Conservation (phyloP, 2,888 invertebrate species). For the Patella ulyssiponensis region DNA sequence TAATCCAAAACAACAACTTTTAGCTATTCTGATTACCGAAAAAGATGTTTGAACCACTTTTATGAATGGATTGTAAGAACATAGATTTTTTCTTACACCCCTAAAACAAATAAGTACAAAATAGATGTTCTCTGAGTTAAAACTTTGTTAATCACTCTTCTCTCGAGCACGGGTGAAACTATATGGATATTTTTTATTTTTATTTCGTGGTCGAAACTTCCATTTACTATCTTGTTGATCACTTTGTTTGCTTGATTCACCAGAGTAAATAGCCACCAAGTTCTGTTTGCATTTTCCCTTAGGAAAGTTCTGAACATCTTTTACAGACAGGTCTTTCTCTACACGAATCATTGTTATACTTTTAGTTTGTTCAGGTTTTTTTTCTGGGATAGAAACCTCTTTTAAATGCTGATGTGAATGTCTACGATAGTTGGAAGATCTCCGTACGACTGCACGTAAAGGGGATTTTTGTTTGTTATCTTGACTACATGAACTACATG, state of each 20-base stretch:
- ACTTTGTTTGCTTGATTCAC: not conserved
- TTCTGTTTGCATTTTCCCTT: not conserved
- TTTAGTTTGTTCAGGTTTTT: not conserved
- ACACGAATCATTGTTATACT: not conserved
- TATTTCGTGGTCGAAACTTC: slow-evolving; percentile 6
- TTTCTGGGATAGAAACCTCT: not conserved
- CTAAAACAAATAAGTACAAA: too few relatives aligned
- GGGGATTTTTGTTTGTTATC: not conserved
- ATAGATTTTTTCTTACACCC: too few relatives aligned
- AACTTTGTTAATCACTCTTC: not conserved
- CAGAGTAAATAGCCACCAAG: not conserved
- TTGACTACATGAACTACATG: not conserved
- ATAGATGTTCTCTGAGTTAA: too few relatives aligned
- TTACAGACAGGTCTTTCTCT: not conserved
- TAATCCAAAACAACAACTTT: too few relatives aligned
- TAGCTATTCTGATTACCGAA: too few relatives aligned
- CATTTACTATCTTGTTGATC: not conserved
- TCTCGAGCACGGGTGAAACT: not conserved
- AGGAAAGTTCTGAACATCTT: not conserved
- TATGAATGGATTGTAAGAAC: too few relatives aligned
- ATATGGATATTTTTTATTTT: not conserved
- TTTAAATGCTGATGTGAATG: not conserved
- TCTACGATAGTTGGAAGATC: not conserved
- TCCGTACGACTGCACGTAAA: not conserved
- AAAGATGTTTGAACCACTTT: too few relatives aligned